Base-by-base conservation (phyloP, 1,140 invertebrate species). In the Panonychus citri region DNA sequence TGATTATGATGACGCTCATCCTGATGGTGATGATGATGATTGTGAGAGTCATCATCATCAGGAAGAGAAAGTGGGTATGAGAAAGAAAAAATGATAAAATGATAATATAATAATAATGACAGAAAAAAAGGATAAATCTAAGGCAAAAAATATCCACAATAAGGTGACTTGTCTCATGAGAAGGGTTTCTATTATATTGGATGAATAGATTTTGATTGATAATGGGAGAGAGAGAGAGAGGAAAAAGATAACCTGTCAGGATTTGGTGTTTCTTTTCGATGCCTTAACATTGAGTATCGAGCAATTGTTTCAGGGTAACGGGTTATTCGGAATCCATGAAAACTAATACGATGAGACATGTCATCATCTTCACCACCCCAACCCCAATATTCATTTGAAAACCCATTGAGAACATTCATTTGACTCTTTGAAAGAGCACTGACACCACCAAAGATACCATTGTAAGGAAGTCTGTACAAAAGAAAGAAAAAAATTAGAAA, bases 281-380 rank as follows among this genome's bases (percentile, higher is more conserved):
- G 88, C 62, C 78, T 77, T 39, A 93, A 71, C 86, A 91, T 93
- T 53, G 80, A 85, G 68, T 93, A 94, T 10, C 84, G 75, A 10
- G 87, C 87, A 56, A 90, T 80, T 54, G 80, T 81, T 50, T 81
- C 76, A 13, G 85, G 83, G 71, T 90, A 90, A 59, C 88, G 75
- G 30, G 82, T 81, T 67, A 90, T 83, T 68, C 84, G 81, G 48
- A 84, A 77, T 43, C 80, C 78, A 60, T 79, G 77, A 63, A 79
- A 78, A 61, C 79, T 78, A 61, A 89, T 78, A 64, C 66, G 59
- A 48, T 54, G 58, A 10, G 59, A 57, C 83, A 90, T 85, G 66
- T 91, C 86, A 66, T 90, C 86, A 68, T 91, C 86, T 70, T 91
- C 86, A 24, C 81, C 85, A 30, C 86, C 86, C 85, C 85, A 89